phyloP scores from a whole-genome alignment of 2,888 invertebrate species.

The Taphrorychus bicolor region DNA sequence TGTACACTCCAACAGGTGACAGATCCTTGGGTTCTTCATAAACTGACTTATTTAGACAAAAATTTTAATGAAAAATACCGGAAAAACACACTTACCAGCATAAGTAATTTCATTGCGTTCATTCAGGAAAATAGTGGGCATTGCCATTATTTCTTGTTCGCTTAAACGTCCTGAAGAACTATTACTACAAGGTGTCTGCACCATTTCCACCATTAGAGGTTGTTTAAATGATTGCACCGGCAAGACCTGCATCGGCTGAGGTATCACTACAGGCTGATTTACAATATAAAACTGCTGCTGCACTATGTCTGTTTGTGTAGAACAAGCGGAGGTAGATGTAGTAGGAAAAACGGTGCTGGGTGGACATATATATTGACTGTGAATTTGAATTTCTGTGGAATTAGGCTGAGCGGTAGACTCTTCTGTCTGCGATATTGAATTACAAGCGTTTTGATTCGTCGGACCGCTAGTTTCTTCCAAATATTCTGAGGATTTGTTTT shows the following conservation, averaged over 20 bases:
- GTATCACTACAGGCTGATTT: slow-evolving; percentile 33
- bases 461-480: too few relatives aligned
- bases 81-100: slow-evolving; percentile 18
- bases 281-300: slow-evolving; percentile 30
- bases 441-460: background rate
- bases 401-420: background rate
- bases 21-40: too few relatives aligned
- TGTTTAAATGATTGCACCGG: background rate
- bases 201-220: background rate
- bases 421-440: background rate
- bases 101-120: slow-evolving; percentile 33
- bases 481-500: too few relatives aligned
- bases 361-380: background rate
- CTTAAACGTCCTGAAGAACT: too few relatives aligned
- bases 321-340: background rate
- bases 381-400: background rate
- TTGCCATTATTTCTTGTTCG: slow-evolving; percentile 30
- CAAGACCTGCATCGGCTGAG: slow-evolving; percentile 15
- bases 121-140: slow-evolving; percentile 34
- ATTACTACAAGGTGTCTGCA: too few relatives aligned
- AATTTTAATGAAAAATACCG: too few relatives aligned
- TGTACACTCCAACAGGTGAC: too few relatives aligned
- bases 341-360: slow-evolving; percentile 4
- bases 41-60: too few relatives aligned
- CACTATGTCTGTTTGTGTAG: background rate